These are phyloP conservation scores for Lumbricus terrestris DNA, from an alignment of 2,888 invertebrate genomes.

Conservation along the genomic window DNA sequence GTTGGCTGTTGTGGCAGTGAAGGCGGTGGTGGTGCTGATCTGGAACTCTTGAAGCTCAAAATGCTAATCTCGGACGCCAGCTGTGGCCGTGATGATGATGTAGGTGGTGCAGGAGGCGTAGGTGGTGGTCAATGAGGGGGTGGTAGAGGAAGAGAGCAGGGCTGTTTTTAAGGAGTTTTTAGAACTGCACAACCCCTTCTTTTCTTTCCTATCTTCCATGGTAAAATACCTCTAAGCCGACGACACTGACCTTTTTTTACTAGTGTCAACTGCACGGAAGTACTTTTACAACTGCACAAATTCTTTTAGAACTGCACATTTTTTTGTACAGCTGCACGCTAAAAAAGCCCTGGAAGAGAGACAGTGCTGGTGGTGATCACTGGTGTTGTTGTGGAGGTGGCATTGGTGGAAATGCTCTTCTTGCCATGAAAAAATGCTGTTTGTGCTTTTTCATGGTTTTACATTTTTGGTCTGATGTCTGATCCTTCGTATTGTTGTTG, in stretches of 20 bases:
- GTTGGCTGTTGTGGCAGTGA: background rate
- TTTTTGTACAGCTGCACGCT: too few relatives aligned
- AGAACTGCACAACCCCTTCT: too few relatives aligned
- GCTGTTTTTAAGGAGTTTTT: too few relatives aligned
- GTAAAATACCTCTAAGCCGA: too few relatives aligned
- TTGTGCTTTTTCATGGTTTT: background rate
- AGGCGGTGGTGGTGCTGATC: background rate
- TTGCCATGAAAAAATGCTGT: background rate
- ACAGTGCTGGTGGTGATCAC: too few relatives aligned
- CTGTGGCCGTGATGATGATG: background rate
- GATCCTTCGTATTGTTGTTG: background rate
- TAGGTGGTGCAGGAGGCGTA: background rate
- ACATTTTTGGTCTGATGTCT: background rate
- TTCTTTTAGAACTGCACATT: too few relatives aligned
- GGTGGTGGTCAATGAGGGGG: background rate
- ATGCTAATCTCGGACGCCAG: background rate
- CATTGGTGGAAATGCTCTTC: conserved; percentile 3
- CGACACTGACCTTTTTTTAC: too few relatives aligned
- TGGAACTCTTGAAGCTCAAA: background rate
- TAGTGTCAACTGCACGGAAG: too few relatives aligned
- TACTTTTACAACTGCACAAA: too few relatives aligned
- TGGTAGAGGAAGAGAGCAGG: background rate
- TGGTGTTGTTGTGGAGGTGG: background rate
- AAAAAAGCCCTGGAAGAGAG: too few relatives aligned
- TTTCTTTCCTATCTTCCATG: too few relatives aligned